These are phyloP conservation scores for Melanotaenia duboulayi DNA, from an alignment of 2,113 vertebrate genomes.

Conservation along the genomic window DNA sequence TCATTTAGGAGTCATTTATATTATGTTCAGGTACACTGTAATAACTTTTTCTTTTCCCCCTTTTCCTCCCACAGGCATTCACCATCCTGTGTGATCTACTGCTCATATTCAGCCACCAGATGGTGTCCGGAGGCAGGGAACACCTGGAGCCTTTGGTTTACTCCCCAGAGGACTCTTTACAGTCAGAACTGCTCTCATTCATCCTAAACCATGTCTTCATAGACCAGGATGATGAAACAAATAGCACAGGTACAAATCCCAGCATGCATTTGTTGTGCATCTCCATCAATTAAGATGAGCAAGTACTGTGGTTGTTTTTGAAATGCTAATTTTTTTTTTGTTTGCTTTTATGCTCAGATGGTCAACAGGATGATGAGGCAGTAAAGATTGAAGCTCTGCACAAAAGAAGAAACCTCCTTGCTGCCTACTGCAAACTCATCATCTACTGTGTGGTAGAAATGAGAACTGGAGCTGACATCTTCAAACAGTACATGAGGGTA, in stretches of 20 bases:
- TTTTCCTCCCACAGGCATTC: slow-evolving; percentile 87
- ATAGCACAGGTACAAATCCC: slow-evolving; percentile 88
- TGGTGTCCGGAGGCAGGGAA: slow-evolving; percentile 95
- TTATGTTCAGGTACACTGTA: background rate
- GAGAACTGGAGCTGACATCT: slow-evolving; percentile 97
- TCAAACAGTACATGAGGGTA: slow-evolving; percentile 99
- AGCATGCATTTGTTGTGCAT: background rate
- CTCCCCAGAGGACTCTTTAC: slow-evolving; percentile 94
- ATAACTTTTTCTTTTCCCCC: background rate
- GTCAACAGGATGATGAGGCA: slow-evolving; percentile 98
- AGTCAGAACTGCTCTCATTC: slow-evolving; percentile 95
- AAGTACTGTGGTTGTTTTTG: background rate
- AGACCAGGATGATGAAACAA: slow-evolving; percentile 96
- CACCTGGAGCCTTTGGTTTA: slow-evolving; percentile 95
- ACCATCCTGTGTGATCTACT: slow-evolving; percentile 96
- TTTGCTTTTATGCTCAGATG: slow-evolving; percentile 81
- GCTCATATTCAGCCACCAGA: slow-evolving; percentile 99
- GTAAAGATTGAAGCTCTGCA: slow-evolving; percentile 99
- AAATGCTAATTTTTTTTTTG: background rate
- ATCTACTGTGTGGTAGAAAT: slow-evolving; percentile 99
- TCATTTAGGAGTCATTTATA: no score
- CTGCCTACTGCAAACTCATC: slow-evolving; percentile 98
- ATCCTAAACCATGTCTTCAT: slow-evolving; percentile 99
- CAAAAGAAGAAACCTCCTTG: slow-evolving; percentile 97
- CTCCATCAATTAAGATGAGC: background rate